Evolutionary conservation across 2,797 vertebrate species (phyloP).

Genomic region (Sarcophilus harrisii): DNA sequence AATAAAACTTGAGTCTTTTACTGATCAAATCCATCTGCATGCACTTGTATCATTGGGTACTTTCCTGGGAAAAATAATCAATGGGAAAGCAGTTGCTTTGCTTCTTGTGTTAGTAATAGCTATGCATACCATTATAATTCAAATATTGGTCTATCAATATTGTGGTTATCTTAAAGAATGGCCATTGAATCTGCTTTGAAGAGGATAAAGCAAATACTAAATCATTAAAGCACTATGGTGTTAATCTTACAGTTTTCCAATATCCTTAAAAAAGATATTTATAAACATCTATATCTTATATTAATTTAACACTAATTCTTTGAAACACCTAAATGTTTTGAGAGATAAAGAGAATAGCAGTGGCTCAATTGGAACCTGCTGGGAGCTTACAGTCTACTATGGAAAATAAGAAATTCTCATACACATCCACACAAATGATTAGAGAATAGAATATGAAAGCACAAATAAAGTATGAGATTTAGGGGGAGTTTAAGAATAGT

Average conservation of each 20-base stretch:
- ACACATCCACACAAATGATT: neutral
- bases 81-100: conserved; percentile 42
- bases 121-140: neutral
- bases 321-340: neutral
- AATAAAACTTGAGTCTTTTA: neutral
- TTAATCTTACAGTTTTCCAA: conserved; percentile 41
- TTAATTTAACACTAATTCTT: neutral
- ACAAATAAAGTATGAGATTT: neutral
- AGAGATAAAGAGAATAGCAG: neutral
- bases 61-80: conserved; percentile 16
- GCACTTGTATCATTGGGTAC: conserved; percentile 4
- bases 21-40: neutral
- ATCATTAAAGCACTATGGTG: conserved; percentile 11
- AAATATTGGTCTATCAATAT: conserved; percentile 28
- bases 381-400: neutral
- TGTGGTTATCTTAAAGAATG: conserved; percentile 24
- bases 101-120: conserved; percentile 15
- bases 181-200: neutral
- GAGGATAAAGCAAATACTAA: conserved; percentile 27
- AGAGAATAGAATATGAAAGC: neutral
- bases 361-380: neutral
- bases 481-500: neutral
- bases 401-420: neutral
- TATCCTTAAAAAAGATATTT: neutral
- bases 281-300: neutral